Evolutionary conservation across 2,888 invertebrate genomes (phyloP).

Genomic region (Orthosia gracilis): DNA sequence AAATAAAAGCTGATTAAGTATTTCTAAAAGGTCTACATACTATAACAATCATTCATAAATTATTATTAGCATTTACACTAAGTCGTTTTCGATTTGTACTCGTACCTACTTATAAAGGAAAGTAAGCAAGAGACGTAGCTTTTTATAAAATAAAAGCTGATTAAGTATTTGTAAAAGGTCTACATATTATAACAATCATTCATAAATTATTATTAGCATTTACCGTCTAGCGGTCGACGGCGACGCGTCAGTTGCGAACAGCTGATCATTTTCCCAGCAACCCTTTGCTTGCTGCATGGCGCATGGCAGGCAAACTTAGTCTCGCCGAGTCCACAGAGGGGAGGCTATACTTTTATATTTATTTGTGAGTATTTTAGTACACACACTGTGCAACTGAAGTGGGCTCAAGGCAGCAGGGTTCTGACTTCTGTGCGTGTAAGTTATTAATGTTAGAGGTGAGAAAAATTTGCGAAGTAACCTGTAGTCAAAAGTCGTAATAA

Average conservation of each 20-base stretch:
- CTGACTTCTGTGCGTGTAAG: neutral
- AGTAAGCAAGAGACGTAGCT: neutral
- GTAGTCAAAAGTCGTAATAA: neutral
- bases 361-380: conserved; percentile 9
- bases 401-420: neutral
- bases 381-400: conserved; percentile 11
- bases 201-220: conserved; percentile 24
- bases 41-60: conserved; percentile 13
- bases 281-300: conserved; percentile 53
- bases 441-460: neutral
- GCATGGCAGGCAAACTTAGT: conserved; percentile 52
- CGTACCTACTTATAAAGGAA: neutral
- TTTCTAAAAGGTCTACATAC: neutral
- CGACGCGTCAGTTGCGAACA: conserved; percentile 27
- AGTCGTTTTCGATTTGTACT: neutral
- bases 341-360: conserved; percentile 18
- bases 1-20: neutral
- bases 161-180: too few species aligned
- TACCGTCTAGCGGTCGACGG: conserved; percentile 26
- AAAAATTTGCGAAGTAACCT: neutral
- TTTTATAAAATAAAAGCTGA: too few species aligned
- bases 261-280: conserved; percentile 59
- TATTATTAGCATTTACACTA: conserved; percentile 21
- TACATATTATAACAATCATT: neutral
- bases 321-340: conserved; percentile 33